Evolutionary conservation across 2,113 vertebrate species (phyloP), one percentile per base, ranked within the genome.

Genomic region (Enhydra lutris): DNA sequence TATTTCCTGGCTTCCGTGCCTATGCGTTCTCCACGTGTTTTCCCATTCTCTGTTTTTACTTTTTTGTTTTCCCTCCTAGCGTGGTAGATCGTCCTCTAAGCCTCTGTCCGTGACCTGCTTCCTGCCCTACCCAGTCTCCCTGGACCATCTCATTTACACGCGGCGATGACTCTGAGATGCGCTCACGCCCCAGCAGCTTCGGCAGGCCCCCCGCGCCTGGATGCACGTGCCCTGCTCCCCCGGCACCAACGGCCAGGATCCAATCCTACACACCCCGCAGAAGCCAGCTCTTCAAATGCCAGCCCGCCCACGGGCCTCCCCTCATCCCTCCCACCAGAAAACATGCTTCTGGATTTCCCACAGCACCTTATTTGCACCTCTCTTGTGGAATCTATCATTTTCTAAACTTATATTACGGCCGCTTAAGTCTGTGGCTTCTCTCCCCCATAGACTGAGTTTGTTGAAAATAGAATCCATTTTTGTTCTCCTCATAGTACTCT

Each of bases 391-490:
- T 78, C 21, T 20, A 50, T 92, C 92, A 73, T 89, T 42, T 83
- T 94, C 87, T 83, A 67, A 91, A 36, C 61, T 90, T 42, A 26
- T 3, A 29, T 18, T 18, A 13, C 12, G 69, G 59, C 74, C 52
- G 12, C 34, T 34, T 61, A 80, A 67, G 94, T 50, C 63, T 57
- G 39, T 3, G 55, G 36, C 29, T 93, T 86, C 91, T 95, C 61
- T 83, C 71, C 79, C 76, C 91, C 86, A 65, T 42, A 91, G 69
- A 80, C 42, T 21, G 47, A 55, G 65, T 55, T 67, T 74, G 87
- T 79, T 26, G 31, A 94, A 98, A 92, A 95, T 61, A 87, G 85
- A 90, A 88, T 36, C 73, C n/a, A 20, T 42, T 73, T 94, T 84
- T 47, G 52, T 34, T 78, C 63, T 10, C 29, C 39, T 61, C 7